Evolutionary conservation across 2,113 vertebrate species (phyloP).

Genomic region (Thoracochromis brauschi): DNA sequence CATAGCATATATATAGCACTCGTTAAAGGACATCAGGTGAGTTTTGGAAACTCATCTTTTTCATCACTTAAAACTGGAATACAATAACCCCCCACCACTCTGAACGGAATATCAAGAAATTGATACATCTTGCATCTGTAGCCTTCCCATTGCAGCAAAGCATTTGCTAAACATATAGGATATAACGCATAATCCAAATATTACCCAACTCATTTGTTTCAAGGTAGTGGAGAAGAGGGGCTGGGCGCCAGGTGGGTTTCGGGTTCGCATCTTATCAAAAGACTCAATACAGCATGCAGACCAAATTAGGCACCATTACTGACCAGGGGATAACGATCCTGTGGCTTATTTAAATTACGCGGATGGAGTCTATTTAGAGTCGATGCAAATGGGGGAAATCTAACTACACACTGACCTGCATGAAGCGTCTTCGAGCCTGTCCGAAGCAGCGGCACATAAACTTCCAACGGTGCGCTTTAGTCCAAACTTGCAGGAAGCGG

Average conservation of each 20-base stretch:
- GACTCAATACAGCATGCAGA: background rate
- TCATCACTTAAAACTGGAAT: background rate
- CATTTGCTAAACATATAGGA: background rate
- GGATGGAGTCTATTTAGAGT: background rate
- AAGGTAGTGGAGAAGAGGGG: background rate
- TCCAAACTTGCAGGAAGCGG: slow-evolving; percentile 50
- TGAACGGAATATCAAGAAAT: background rate
- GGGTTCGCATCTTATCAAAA: background rate
- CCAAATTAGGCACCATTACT: background rate
- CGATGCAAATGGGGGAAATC: background rate
- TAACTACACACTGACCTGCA: slow-evolving; percentile 44
- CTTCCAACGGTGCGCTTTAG: slow-evolving; percentile 54
- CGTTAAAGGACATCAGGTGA: background rate
- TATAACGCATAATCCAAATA: background rate
- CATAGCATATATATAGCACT: background rate
- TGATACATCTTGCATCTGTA: background rate
- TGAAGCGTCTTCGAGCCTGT: background rate
- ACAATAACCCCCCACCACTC: background rate
- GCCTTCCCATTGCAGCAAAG: background rate
- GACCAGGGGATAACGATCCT: background rate
- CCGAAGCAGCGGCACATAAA: slow-evolving; percentile 33
- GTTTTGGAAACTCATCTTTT: background rate
- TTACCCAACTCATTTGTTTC: background rate
- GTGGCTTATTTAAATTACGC: background rate
- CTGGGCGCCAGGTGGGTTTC: background rate